Evolutionary conservation across 2,797 vertebrate genomes (phyloP), one percentile per base, ranked within the genome.

Genomic region (Ambastaia sidthimunki): DNA sequence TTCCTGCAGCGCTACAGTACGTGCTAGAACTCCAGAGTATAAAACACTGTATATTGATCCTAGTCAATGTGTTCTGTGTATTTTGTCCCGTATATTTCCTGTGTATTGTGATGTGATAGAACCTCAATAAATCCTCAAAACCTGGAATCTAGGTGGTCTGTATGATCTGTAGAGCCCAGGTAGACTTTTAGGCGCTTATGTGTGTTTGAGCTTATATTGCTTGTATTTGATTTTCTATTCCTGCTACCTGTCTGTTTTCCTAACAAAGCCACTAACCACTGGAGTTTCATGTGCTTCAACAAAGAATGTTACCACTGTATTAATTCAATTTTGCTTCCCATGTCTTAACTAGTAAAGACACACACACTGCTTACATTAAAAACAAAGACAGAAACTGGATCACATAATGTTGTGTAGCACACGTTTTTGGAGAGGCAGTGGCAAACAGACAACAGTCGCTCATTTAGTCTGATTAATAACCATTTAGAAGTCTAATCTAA

Each of bases 401-500:
- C 28, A 54, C 25, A 48, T 55, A 44, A n/a, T 25, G 3, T 13
- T 16, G 47, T 34, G 50, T 15, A 2, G 6, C 41, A 65, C 18
- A 55, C 54, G 9, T 67, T 23, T 71, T 23, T 18, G 34, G 31
- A 67, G 65, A 47, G 71, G 28, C 34, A 37, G 28, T 9, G 60
- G 76, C 59, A 13, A 82, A 60, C 47, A 11, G 25, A 13, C 68
- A n/a, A 63, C 28, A 59, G 47, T 71, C 41, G 34, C 55, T 74
- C 50, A 74, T 48, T 81, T 73, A 3, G 37, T 74, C 57, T 63
- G 12, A 73, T 74, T 84, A 83, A 83, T 77, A 68, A 72, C 52
- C 37, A 63, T 72, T 75, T 77, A 54, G 57, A 76, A 71, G 6
- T 31, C 47, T 71, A 19, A 75, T 76, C 83, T 78, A 84, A 84